Evolutionary conservation across 2,888 invertebrate species (phyloP), one percentile per base, ranked within the genome.

Genomic region (Pecten maximus): DNA sequence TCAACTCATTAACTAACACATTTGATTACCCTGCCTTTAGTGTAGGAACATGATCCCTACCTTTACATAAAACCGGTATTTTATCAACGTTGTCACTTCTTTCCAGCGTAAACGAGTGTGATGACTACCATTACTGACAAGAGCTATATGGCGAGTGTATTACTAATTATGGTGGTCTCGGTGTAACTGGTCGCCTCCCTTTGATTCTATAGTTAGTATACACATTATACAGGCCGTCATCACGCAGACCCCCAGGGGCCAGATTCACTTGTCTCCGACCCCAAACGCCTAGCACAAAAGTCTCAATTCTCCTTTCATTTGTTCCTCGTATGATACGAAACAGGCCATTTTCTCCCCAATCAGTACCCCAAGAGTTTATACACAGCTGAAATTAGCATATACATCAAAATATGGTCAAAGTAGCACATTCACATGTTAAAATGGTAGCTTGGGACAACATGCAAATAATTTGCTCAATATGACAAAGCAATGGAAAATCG

Each of bases 271-370:
- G 16, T 23, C 87, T 39, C 16, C 86, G n/a, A n/a, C 89, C 39
- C 60, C 89, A 88, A 88, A 88, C 89, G 23, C 40, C 91, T 15
- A 91, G 50, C 28, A 91, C 87, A n/a, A 91, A 86, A 15, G 88
- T 35, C 19, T 91, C 91, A 44, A 91, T 48, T 40, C 87, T 28
- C 35, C 89, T 74, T n/a, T 89, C 89, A 23, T 87, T 87, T 40
- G 88, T 60, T 48, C 88, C 88, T 50, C 91, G 44, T 16, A 44
- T 16, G 16, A 89, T 86, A 39, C 91, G 60, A 86, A 91, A 91
- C 19, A 48, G 87, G 23, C 91, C 91, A n/a, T 48, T 40, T 74
- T 91, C 91, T 74, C 91, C 91, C 91, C 91, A 91, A 23, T 88
- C 40, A 2, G n/a, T 50, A 8, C 91, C 91, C 91, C 91, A 91